A percentile compares a stretch with the other conserved stretches of the same genome.
Evolutionary conservation across 2,797 vertebrate genomes (phyloP).

Genomic region (Botia kubotai): DNA sequence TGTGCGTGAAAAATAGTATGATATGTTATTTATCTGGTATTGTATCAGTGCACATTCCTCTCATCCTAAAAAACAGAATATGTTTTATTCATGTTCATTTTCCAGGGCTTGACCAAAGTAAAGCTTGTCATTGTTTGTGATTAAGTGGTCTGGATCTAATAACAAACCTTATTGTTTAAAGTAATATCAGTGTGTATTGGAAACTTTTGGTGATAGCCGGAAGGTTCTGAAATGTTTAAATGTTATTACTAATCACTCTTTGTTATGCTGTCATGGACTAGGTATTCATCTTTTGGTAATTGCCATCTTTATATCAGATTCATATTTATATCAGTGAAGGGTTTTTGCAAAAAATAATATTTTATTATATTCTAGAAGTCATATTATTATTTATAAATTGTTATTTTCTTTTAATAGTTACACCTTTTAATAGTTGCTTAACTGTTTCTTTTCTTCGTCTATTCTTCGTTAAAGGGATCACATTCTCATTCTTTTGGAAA

Average conservation of each 20-base stretch:
- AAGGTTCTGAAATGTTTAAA: conserved; percentile 20
- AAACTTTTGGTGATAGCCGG: conserved; percentile 12
- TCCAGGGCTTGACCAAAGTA: conserved; percentile 9
- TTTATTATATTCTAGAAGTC: no score
- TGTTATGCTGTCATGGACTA: not conserved
- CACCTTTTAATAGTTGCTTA: no score
- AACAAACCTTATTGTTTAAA: conserved; percentile 36
- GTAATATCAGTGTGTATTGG: conserved; percentile 8
- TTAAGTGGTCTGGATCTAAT: conserved; percentile 18
- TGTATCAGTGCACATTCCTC: conserved; percentile 41
- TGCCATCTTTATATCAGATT: not conserved
- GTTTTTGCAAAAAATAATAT: no score
- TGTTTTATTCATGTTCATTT: conserved; percentile 35
- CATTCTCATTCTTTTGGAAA: conserved; percentile 99
- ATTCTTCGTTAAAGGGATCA: conserved; percentile 81
- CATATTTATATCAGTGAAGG: not conserved
- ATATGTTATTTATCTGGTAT: conserved; percentile 46
- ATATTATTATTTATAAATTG: no score
- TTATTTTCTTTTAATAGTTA: no score
- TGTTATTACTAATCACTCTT: not conserved
- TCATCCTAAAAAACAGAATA: conserved; percentile 25
- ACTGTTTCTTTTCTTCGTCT: not conserved
- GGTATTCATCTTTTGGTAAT: not conserved
- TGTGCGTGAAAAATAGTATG: conserved; percentile 48
- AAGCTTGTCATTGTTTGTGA: conserved; percentile 25